phyloP scores from a whole-genome alignment of 2,113 vertebrate species.

The Melanotaenia duboulayi region DNA sequence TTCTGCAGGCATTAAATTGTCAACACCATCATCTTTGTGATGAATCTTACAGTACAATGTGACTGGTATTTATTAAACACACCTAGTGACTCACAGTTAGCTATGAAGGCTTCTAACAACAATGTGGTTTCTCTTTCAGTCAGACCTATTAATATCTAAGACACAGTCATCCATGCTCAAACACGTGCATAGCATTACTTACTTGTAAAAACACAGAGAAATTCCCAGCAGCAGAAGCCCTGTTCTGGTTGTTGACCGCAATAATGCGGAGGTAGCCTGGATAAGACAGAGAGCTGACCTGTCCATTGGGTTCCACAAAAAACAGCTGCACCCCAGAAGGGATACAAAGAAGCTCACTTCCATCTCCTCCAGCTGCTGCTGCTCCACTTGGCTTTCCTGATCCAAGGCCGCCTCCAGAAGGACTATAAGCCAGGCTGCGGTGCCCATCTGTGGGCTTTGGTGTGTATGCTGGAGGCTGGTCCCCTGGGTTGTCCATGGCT shows the following conservation, averaged over 20 bases:
- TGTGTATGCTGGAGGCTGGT: slow-evolving; percentile 91
- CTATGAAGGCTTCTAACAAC: slow-evolving; percentile 10
- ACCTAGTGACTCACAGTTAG: slow-evolving; percentile 17
- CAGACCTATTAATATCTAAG: slow-evolving; percentile 5
- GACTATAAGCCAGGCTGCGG: slow-evolving; percentile 83
- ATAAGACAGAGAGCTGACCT: slow-evolving; percentile 91
- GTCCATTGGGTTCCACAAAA: slow-evolving; percentile 90
- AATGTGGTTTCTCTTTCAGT: neutral
- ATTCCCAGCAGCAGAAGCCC: slow-evolving; percentile 64
- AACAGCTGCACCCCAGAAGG: slow-evolving; percentile 94
- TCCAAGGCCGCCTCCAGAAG: slow-evolving; percentile 75
- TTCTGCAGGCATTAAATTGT: neutral
- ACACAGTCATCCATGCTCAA: neutral
- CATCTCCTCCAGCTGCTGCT: slow-evolving; percentile 43
- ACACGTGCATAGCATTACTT: slow-evolving; percentile 53
- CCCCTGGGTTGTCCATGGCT: slow-evolving; percentile 65
- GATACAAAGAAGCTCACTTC: slow-evolving; percentile 88
- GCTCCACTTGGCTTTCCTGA: slow-evolving; percentile 58
- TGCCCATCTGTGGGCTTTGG: slow-evolving; percentile 89
- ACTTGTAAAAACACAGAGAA: slow-evolving; percentile 92
- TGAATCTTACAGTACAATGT: neutral
- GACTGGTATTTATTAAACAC: neutral
- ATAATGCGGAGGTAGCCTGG: slow-evolving; percentile 93
- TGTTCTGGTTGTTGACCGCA: slow-evolving; percentile 78
- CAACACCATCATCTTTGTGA: neutral